Evolutionary conservation across 2,113 vertebrate species (phyloP), one percentile per base, ranked within the genome.

Genomic region (Micronycteris hirsuta): DNA sequence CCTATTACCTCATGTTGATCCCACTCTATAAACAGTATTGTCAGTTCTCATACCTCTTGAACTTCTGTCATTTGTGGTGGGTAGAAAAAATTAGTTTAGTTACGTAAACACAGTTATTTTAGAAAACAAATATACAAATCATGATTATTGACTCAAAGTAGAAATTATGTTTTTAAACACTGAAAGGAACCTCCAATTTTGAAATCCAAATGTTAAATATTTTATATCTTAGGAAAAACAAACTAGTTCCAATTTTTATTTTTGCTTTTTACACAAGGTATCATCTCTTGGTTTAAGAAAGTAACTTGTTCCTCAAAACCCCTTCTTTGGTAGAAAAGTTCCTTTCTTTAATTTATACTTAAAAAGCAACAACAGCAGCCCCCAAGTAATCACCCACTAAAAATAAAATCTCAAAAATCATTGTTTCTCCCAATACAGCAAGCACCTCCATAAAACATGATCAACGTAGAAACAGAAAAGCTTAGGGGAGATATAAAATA

Each of bases 131-230:
- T 11, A 45, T 9, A 74, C 52, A 92, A 91, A 61, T 70, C 17
- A 20, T 10, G 14, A 33, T 47, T 52, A 31, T 36, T 22, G 67
- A 13, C 33, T 68, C 52, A 36, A 90, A 41, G 41, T 73, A 3
- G 33, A 88, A 91, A 85, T 33, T 67, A 4, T 17, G 19, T 67
- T 92, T 92, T 89, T 33, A 93, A 94, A 92, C 22, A 47, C 74
- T 68, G 15, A n/a, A 95, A 91, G 70, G 56, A 93, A 58, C 56
- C 63, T 92, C 71, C 90, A 22, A 91, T 31, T 10, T 90, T 58
- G 38, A 97, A 97, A 93, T 58, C 43, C 4, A 91, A 78, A 80
- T 95, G 82, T n/a, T 9, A 94, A 97, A 87, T 22, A 47, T 81
- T 68, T 95, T 81, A 71, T 76, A 86, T 83, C 49, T 94, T 95